Base-by-base conservation (phyloP, 2,797 vertebrate genomes). In the Gymnoscopelus braueri region DNA sequence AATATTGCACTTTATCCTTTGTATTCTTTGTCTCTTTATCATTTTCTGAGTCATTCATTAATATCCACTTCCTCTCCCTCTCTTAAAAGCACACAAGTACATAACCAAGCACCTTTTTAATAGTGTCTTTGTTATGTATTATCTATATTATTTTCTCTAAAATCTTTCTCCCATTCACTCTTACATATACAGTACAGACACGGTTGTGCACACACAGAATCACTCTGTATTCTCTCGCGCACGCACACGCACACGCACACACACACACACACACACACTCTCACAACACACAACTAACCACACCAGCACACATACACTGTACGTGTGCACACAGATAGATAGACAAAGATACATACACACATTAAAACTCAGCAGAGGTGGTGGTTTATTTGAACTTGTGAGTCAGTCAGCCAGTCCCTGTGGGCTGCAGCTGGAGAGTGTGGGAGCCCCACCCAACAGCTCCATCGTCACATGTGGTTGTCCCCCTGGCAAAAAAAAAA, bases 341-440 rank as follows among this genome's bases (percentile, higher is more conserved):
- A 32, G 35, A 55, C 32, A 26, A 26, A 56, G 8, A 49, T 8
- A 67, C 48, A 49, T 8, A 67, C 48, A 52, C 13, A 59, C 32
- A 8, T n/a, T 57, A 56, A 63, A 56, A 19, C n/a, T 35, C 32
- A 63, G 49, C 47, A 48, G 74, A 84, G 74, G 73, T 80, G 69
- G 71, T 85, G 86, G 85, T 89, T 89, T 90, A 86, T 90, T 87
- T 91, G 84, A 87, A 80, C 84, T 69, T 66, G 83, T 91, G 84
- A 91, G 80, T 91, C 83, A 91, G 80, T 91, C 83, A 89, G 76
- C 49, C 59, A 2, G 80, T 75, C 84, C 63, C 69, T 54, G 74
- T 80, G 75, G 74, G 70, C 66, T 26, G n/a, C 84, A 89, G 84
- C 87, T 88, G 84, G 87, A 87, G 80, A 78, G 73, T 5, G 11